A percentile compares a stretch with the other conserved stretches of the same genome.
These are phyloP conservation scores for Timema podura DNA, from an alignment of 2,888 invertebrate species.

Conservation along the genomic window DNA sequence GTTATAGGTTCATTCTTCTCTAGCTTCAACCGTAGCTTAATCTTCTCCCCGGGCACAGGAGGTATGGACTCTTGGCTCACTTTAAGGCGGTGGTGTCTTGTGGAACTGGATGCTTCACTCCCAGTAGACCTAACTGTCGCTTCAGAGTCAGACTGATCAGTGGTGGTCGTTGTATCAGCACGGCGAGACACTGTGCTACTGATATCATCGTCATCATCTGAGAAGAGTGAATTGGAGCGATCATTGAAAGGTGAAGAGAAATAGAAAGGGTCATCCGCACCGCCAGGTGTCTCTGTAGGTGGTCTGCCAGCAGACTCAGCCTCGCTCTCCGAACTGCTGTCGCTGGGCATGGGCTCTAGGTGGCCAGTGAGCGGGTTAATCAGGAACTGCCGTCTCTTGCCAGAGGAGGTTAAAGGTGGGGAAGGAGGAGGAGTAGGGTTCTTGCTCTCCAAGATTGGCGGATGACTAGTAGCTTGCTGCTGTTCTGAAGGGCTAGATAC, in stretches of 20 bases:
- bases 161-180: constrained; percentile 47
- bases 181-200: constrained; percentile 43
- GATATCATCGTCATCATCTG: constrained; percentile 49
- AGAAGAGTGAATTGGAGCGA: constrained; percentile 52
- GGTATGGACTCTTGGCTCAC: constrained; percentile 20
- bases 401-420: constrained; percentile 40
- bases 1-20: constrained; percentile 78
- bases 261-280: constrained; percentile 47
- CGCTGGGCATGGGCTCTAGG: constrained; percentile 72
- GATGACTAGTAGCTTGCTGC: constrained; percentile 22
- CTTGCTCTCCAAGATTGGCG: constrained; percentile 2
- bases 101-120: constrained; percentile 43
- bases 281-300: constrained; percentile 36
- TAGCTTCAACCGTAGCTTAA: constrained; percentile 75
- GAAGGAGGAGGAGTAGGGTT: constrained; percentile 29
- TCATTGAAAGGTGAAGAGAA: constrained; percentile 46
- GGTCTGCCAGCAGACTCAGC: constrained; percentile 47
- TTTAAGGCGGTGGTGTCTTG: constrained; percentile 29
- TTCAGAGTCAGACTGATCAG: constrained; percentile 55
- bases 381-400: constrained; percentile 73
- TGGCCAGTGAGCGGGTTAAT: constrained; percentile 86
- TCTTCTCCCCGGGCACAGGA: constrained; percentile 55
- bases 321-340: constrained; percentile 60
- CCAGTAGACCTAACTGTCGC: constrained; percentile 54
- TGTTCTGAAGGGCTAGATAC: background rate